phyloP scores from a whole-genome alignment of 92 coral and sea anemone genomes.

The Palythoa caribaeorum region DNA sequence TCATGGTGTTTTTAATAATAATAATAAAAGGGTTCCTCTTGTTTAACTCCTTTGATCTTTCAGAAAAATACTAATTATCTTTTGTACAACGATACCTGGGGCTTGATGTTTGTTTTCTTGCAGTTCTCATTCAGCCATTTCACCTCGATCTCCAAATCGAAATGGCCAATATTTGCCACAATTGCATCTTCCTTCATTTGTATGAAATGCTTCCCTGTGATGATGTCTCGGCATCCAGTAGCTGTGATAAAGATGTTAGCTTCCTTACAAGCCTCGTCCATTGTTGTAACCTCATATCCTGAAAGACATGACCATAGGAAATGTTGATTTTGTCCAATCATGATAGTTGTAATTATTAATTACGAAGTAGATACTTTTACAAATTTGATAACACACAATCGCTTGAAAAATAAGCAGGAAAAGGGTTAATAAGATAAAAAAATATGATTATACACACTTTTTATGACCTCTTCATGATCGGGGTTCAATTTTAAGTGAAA shows the following conservation, averaged over 20 bases:
- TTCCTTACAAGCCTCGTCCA: slow-evolving; percentile 93
- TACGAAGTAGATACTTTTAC: too few relatives aligned
- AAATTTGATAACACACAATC: background rate
- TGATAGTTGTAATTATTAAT: too few relatives aligned
- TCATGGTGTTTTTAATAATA: too few relatives aligned
- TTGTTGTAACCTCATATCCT: slow-evolving; percentile 96
- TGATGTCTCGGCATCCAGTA: slow-evolving; percentile 96
- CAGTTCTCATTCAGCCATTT: slow-evolving; percentile 90
- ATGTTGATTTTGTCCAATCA: background rate
- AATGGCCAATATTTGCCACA: slow-evolving; percentile 97
- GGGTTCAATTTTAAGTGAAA: too few relatives aligned
- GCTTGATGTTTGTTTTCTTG: slow-evolving; percentile 90
- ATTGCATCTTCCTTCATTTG: slow-evolving; percentile 96
- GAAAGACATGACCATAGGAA: background rate
- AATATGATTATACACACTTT: too few relatives aligned
- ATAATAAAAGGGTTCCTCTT: too few relatives aligned
- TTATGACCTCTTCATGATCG: too few relatives aligned
- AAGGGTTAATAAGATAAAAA: too few relatives aligned
- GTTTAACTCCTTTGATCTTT: too few relatives aligned
- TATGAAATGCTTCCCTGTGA: slow-evolving; percentile 81
- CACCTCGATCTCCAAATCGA: slow-evolving; percentile 96
- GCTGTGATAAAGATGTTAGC: slow-evolving; percentile 97
- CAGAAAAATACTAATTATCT: background rate
- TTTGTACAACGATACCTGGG: slow-evolving; percentile 71
- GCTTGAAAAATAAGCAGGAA: too few relatives aligned